These are phyloP conservation scores for Phyllotis vaccarum DNA, from an alignment of 2,797 vertebrate species.

Conservation along the genomic window DNA sequence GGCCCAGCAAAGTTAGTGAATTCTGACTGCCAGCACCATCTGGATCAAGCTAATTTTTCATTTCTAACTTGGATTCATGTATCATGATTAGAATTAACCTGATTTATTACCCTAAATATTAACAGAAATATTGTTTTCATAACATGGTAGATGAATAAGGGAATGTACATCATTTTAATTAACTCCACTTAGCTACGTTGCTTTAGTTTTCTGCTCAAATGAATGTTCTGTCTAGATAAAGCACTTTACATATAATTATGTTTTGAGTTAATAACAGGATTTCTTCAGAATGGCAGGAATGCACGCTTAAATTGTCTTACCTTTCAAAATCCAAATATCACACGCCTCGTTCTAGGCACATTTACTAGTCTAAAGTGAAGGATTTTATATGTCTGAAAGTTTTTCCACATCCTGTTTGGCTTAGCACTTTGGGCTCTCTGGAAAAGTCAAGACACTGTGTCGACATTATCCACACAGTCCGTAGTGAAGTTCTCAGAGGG, in stretches of 20 bases:
- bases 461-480: conserved; percentile 25
- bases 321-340: conserved; percentile 56
- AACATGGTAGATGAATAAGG: conserved; percentile 47
- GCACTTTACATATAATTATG: conserved; percentile 30
- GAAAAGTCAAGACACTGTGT: conserved; percentile 30
- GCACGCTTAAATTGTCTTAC: conserved; percentile 30
- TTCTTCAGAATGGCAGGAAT: conserved; percentile 1
- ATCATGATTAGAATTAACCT: conserved; percentile 44
- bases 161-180: conserved; percentile 27
- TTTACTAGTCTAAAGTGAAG: conserved; percentile 56
- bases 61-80: neutral
- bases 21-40: neutral
- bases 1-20: neutral
- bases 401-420: conserved; percentile 56
- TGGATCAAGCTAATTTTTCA: conserved; percentile 5
- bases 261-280: conserved; percentile 44
- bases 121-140: conserved; percentile 59
- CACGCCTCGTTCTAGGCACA: conserved; percentile 39
- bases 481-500: neutral
- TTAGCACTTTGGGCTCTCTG: conserved; percentile 9
- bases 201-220: conserved; percentile 26
- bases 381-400: neutral
- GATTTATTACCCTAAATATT: conserved; percentile 67
- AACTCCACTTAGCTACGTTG: conserved; percentile 33
- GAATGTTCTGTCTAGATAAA: conserved; percentile 28